These are phyloP conservation scores for Lymantria monacha DNA, from an alignment of 2,888 invertebrate species.

Conservation along the genomic window DNA sequence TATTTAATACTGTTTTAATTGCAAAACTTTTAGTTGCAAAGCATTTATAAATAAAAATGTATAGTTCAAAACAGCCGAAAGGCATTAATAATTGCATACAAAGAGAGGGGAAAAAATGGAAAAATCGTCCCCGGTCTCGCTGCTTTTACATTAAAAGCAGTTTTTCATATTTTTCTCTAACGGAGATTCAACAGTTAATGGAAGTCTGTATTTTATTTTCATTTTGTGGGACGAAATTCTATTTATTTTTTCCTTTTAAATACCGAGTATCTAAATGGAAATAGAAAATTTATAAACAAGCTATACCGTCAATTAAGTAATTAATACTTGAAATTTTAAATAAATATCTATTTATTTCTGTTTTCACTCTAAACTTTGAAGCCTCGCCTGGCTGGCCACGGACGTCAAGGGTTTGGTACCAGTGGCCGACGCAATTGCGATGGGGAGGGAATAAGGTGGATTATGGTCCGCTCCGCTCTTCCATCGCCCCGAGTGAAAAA, in stretches of 20 bases:
- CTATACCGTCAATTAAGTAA: no score
- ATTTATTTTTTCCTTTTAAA: no score
- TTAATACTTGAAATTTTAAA: no score
- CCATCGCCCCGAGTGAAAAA: no score
- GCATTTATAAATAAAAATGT: neutral
- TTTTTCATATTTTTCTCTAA: constrained; percentile 5
- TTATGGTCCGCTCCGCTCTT: no score
- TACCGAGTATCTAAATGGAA: neutral
- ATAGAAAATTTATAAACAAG: no score
- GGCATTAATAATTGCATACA: constrained; percentile 8
- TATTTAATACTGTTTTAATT: neutral
- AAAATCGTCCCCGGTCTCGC: neutral
- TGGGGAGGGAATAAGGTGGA: no score
- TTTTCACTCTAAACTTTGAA: no score
- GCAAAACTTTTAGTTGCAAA: neutral
- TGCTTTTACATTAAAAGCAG: constrained; percentile 6
- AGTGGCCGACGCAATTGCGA: no score
- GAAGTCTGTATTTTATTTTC: neutral
- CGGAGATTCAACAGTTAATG: neutral
- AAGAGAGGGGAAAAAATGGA: constrained; percentile 2
- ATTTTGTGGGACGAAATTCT: neutral
- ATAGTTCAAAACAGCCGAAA: constrained; percentile 1
- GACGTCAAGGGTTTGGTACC: no score
- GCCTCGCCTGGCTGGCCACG: no score
- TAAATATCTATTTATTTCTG: no score